Evolutionary conservation across 2,113 vertebrate species (phyloP).

Genomic region (Columbina picui): DNA sequence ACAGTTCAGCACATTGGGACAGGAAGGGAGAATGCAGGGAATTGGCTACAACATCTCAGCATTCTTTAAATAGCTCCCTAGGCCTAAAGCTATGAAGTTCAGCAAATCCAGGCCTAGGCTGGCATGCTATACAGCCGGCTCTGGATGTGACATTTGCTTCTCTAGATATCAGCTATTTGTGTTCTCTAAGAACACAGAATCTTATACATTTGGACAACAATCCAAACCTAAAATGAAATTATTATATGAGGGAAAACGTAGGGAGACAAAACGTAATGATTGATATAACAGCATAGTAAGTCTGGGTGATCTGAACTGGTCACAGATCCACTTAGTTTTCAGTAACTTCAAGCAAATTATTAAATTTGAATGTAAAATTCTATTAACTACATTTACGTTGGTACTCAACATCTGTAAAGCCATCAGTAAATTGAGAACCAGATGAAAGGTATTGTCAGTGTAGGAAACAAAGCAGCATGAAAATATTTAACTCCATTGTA

Average conservation of each 20-base stretch:
- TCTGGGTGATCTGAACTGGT: background rate
- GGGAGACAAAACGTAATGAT: background rate
- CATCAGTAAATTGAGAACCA: background rate
- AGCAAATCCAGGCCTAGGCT: background rate
- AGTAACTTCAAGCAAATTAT: background rate
- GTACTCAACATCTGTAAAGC: background rate
- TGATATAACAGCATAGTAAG: background rate
- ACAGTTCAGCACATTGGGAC: background rate
- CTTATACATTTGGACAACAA: background rate
- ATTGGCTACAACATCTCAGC: background rate
- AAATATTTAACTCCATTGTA: background rate
- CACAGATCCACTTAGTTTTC: background rate
- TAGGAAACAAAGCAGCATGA: background rate
- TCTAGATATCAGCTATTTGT: background rate
- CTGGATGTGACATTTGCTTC: background rate
- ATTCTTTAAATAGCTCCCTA: background rate
- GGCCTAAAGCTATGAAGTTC: background rate
- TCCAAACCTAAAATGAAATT: background rate
- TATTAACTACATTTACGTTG: background rate
- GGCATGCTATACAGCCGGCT: background rate
- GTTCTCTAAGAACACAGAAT: background rate
- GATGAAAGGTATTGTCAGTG: background rate
- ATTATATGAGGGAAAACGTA: background rate
- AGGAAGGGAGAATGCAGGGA: background rate
- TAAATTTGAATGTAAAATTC: background rate